These are phyloP conservation scores for Eudorcas thomsonii DNA, from an alignment of 2,113 vertebrate species.

Conservation along the genomic window DNA sequence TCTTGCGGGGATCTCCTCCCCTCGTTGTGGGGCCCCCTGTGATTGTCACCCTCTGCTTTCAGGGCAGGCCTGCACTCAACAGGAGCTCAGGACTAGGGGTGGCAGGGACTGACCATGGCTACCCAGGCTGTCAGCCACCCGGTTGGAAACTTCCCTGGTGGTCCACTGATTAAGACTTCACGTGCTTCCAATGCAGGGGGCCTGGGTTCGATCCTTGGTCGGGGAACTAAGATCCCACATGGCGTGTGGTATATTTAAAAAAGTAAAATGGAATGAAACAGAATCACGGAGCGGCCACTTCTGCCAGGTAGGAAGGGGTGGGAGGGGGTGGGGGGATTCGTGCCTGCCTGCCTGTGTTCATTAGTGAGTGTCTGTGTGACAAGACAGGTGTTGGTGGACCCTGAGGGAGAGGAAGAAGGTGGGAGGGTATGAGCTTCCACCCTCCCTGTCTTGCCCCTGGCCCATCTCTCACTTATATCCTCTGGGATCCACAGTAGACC, in stretches of 20 bases:
- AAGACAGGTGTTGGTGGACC: neutral
- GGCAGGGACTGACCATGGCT: neutral
- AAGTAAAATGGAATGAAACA: neutral
- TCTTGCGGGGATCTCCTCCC: neutral
- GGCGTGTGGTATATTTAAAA: neutral
- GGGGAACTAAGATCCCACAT: neutral
- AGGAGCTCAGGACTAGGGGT: neutral
- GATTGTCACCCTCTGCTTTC: neutral
- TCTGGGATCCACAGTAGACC: neutral
- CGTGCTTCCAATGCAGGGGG: neutral
- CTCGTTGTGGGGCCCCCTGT: neutral
- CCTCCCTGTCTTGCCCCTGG: too few relatives aligned
- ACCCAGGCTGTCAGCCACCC: neutral
- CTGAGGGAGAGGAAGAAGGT: neutral
- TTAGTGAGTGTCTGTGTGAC: neutral
- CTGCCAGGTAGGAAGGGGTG: neutral
- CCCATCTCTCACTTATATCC: neutral
- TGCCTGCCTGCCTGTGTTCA: neutral
- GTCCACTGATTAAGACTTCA: neutral
- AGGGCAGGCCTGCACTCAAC: neutral
- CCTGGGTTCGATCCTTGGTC: neutral
- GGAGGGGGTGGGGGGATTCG: accelerated
- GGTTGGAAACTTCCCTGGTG: neutral
- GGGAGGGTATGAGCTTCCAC: neutral
- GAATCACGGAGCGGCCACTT: accelerated